These are phyloP conservation scores for Apis cerana DNA, from an alignment of 1,140 invertebrate genomes.

Conservation along the genomic window DNA sequence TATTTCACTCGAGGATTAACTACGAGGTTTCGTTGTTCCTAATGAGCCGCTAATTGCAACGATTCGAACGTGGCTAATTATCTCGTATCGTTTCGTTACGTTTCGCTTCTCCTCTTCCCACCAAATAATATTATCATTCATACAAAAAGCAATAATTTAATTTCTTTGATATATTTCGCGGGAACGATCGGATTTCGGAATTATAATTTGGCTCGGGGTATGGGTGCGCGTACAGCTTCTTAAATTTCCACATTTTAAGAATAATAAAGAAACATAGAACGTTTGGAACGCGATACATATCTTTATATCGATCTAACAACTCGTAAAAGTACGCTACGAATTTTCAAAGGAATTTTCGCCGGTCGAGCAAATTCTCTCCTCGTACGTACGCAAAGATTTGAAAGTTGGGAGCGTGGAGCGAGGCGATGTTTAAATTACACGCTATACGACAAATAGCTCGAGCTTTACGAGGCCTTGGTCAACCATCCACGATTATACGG, in stretches of 20 bases:
- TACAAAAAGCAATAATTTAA: not conserved
- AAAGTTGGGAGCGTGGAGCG: slow-evolving; percentile 63
- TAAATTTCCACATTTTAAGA: too few relatives aligned
- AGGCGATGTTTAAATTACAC: slow-evolving; percentile 76
- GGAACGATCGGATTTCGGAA: not conserved
- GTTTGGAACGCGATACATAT: too few relatives aligned
- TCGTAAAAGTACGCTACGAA: not conserved
- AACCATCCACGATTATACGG: slow-evolving; percentile 53
- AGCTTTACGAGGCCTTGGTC: slow-evolving; percentile 69
- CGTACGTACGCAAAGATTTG: not conserved
- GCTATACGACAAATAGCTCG: slow-evolving; percentile 55
- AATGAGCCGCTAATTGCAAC: slow-evolving; percentile 68
- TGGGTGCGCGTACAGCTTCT: too few relatives aligned
- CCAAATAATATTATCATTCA: not conserved
- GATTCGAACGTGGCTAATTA: slow-evolving; percentile 65
- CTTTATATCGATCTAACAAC: too few relatives aligned
- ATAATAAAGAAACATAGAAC: too few relatives aligned
- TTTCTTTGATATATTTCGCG: not conserved
- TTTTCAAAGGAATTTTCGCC: too few relatives aligned
- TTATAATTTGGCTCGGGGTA: not conserved
- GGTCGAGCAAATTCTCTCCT: not conserved
- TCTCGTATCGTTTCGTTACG: slow-evolving; percentile 33
- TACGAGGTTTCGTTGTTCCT: slow-evolving; percentile 43
- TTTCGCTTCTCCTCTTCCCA: slow-evolving; percentile 14
- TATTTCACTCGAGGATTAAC: slow-evolving; percentile 30